Base-by-base conservation (phyloP, 2,888 invertebrate species). In the Branchinecta sandiegonensis region DNA sequence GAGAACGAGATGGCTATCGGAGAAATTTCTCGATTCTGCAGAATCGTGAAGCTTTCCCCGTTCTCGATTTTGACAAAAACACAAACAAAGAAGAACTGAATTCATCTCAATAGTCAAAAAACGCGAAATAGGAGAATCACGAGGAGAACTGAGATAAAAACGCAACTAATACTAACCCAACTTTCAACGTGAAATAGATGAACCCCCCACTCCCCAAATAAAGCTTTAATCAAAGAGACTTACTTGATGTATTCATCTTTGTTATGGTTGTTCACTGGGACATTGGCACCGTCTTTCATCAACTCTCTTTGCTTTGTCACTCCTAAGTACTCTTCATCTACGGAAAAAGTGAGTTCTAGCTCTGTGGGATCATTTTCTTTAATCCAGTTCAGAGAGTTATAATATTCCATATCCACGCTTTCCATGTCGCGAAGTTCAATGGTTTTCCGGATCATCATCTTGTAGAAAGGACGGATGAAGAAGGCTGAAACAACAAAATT, bases 401-500 rank as follows among this genome's bases (percentile, higher is more conserved):
- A 95, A 79, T 99, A 99, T 80, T 97, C 97, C 4, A 94, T 89
- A 79, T 99, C 99, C 13, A 99, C 97, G 8, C 94, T 92, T 81
- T 99, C 97, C 97, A 99, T 97, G 78, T 99, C 97, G 76, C 90
- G 89, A 66, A 99, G 81, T 75, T 91, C 91, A 72, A 97, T 97
- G 66, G 86, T 80, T 81, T 96, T 96, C 72, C 88, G 87, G 74
- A 99, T 80, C 96, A 99, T 96, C 97, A 99, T 97, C 81, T 99
- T 99, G 81, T 99, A 99, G 81, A 99, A 97, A 69, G 99, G 97
- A 77, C 97, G 88, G 81, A 99, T 97, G 81, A 99, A 99, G 81
- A 97, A 99, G 66, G 95, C 95, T 92, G 79, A 7, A 81, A 80
- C 74, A 17, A 9, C 63, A 9, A 67, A 12, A 37, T 6, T 37